These are phyloP conservation scores for Laupala kohalensis DNA, from an alignment of 1,140 invertebrate species.

Conservation along the genomic window DNA sequence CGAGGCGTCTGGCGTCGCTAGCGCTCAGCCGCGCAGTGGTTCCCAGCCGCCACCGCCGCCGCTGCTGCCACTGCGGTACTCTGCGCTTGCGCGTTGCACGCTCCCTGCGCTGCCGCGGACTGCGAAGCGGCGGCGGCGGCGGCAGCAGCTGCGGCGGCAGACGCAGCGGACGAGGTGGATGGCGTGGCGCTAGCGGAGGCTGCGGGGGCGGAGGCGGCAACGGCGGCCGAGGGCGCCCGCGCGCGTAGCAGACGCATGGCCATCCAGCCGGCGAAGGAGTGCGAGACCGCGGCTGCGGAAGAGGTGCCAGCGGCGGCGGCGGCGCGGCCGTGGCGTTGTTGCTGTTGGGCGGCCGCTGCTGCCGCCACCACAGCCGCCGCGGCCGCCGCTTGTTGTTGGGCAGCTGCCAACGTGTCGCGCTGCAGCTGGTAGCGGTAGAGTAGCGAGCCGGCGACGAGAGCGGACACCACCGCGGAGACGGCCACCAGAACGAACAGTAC, in stretches of 20 bases:
- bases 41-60: too few species aligned
- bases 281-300: neutral
- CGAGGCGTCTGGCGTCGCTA: neutral
- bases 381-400: constrained; percentile 29
- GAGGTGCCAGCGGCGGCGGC: neutral
- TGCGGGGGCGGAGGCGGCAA: neutral
- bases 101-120: neutral
- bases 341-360: constrained; percentile 30
- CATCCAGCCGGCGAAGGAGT: constrained; percentile 53
- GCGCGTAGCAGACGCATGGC: constrained; percentile 49
- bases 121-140: too few species aligned
- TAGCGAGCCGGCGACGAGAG: constrained; percentile 59
- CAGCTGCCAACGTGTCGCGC: constrained; percentile 37
- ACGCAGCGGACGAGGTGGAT: neutral
- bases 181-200: neutral
- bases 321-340: constrained; percentile 21
- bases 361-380: constrained; percentile 28
- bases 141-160: too few species aligned
- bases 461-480: constrained; percentile 68
- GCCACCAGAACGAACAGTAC: constrained; percentile 75
- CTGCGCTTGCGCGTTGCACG: neutral
- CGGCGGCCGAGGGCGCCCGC: constrained; percentile 23
- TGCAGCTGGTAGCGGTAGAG: constrained; percentile 60
- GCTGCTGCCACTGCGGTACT: neutral
- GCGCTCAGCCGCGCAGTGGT: neutral